phyloP scores from a whole-genome alignment of 37 sponge, comb jelly and placozoan species.

The Diacarnus erythraeanus region DNA sequence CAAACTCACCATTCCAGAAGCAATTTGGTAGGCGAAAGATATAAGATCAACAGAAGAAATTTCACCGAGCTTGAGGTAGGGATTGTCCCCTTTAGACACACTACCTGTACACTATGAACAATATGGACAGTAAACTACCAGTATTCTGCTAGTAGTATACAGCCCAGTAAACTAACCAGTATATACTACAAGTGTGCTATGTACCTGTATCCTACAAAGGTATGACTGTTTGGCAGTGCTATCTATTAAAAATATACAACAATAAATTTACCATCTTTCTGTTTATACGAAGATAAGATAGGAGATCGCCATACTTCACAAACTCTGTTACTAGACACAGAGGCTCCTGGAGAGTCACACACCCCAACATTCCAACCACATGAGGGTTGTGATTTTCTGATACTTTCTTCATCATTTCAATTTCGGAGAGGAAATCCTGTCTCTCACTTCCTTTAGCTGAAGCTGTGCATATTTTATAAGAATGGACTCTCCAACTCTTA shows the following conservation, averaged over 20 bases:
- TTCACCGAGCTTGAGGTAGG: slow-evolving; percentile 54
- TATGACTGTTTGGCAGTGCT: no score
- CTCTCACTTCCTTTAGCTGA: slow-evolving; percentile 55
- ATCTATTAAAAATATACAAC: no score
- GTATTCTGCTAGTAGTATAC: no score
- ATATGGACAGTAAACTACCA: not conserved
- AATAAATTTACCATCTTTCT: slow-evolving; percentile 50
- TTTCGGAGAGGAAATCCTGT: slow-evolving; percentile 60
- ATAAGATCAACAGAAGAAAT: slow-evolving; percentile 51
- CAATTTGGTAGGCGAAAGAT: slow-evolving; percentile 81
- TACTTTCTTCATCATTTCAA: slow-evolving; percentile 75
- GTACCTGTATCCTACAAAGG: no score
- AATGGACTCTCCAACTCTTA: no score
- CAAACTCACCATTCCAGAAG: slow-evolving; percentile 80
- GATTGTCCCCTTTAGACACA: not conserved
- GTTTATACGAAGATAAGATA: slow-evolving; percentile 53
- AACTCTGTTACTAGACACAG: slow-evolving; percentile 75
- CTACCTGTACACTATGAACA: not conserved
- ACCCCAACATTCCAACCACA: slow-evolving; percentile 72
- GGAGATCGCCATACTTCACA: slow-evolving; percentile 63
- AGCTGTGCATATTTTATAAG: no score
- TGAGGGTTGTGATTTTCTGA: slow-evolving; percentile 56
- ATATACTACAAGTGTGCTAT: no score
- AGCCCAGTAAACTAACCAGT: no score
- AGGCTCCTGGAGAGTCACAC: slow-evolving; percentile 72